Base-by-base conservation (phyloP, 2,888 invertebrate species). In the Orthonevra nobilis region DNA sequence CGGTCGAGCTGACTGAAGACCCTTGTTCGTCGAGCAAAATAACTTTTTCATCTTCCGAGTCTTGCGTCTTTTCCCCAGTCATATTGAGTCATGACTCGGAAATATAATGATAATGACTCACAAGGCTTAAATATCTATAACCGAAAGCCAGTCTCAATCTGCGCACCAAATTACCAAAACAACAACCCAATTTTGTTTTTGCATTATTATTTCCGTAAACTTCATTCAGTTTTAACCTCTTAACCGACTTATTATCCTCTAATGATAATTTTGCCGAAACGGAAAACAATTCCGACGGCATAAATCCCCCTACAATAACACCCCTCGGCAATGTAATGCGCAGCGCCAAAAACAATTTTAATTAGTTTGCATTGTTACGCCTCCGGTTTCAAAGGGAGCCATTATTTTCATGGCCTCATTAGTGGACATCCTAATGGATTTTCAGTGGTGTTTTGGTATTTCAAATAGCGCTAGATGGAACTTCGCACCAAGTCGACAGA, bases 341-440 rank as follows among this genome's bases (percentile, higher is more conserved):
- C 32, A 9, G 20, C 40, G 38, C 56, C 75, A 64, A 77, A 70
- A 77, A 70, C 63, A 64, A 70, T 77, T 77, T 77, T 77, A 77
- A 77, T 77, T 77, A 77, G 75, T 77, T 77, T 77, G 75, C 70
- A 64, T 70, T 64, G 75, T 58, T 64, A 42, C 48, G 56, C 56
- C 63, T 56, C 69, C 42, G 42, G 63, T 69, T 48, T 50, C 69
- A 58, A 23, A 26, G 42, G 7, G 48, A 23, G 56, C 61, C 70
- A 70, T 77, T 77, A 77, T 77, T 70, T 77, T 58, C 70, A 64
- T 77, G 75, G 75, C 58, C 75, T 77, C 75, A 77, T 77, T 77
- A 77, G 75, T 52, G 75, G 70, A 64, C 63, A 64, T 64, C 58
- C 70, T 64, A 77, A 77, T 77, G 75, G 75, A 64, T 64, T 77